phyloP scores from a whole-genome alignment of 2,888 invertebrate species.

The Creontiades dilutus region DNA sequence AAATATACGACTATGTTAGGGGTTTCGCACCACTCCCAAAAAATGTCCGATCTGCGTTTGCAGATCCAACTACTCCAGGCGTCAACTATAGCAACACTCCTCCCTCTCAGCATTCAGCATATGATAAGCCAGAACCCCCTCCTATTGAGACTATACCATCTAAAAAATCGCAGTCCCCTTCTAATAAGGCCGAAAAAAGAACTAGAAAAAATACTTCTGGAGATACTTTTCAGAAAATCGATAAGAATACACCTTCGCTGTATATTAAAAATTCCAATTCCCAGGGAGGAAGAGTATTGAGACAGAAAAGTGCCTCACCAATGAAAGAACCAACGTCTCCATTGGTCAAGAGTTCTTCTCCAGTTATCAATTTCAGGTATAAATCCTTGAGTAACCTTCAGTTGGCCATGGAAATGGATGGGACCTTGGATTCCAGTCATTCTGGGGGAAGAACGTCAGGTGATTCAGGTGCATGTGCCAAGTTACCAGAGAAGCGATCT shows the following conservation, averaged over 20 bases:
- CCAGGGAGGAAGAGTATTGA: constrained; percentile 84
- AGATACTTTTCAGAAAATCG: neutral
- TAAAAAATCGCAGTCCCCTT: constrained; percentile 82
- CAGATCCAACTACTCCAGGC: constrained; percentile 78
- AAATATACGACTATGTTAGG: constrained; percentile 96
- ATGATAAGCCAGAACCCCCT: constrained; percentile 90
- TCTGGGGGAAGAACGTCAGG: constrained; percentile 92
- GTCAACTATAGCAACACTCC: constrained; percentile 49
- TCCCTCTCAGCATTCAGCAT: constrained; percentile 78
- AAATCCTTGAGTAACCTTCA: constrained; percentile 86
- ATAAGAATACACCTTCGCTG: constrained; percentile 82
- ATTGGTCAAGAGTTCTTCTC: constrained; percentile 85
- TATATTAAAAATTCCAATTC: constrained; percentile 88
- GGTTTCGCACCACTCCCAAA: constrained; percentile 95
- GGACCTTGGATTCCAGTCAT: constrained; percentile 93
- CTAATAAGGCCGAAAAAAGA: constrained; percentile 82
- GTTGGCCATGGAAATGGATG: constrained; percentile 87
- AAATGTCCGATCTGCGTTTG: constrained; percentile 85
- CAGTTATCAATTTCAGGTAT: constrained; percentile 86
- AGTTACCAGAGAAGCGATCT: constrained; percentile 88
- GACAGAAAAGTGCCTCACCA: constrained; percentile 86
- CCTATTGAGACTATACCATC: constrained; percentile 95
- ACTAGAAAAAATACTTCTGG: constrained; percentile 83
- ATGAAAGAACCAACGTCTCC: constrained; percentile 84
- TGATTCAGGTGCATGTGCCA: constrained; percentile 88